These are phyloP conservation scores for Papilio demoleus DNA, from an alignment of 2,888 invertebrate species.

Conservation along the genomic window DNA sequence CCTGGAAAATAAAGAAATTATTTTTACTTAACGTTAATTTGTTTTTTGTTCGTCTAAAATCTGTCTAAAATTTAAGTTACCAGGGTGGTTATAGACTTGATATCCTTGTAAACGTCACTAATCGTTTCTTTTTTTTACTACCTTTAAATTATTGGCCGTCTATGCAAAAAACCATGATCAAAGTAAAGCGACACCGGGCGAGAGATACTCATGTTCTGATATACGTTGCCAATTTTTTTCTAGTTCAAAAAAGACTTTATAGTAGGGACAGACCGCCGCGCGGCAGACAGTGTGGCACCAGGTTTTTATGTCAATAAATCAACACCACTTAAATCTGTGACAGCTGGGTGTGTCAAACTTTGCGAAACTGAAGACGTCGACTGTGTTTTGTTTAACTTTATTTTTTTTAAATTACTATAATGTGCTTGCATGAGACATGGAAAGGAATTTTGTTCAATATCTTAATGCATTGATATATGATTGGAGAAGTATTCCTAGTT, in stretches of 20 bases:
- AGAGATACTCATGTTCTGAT: slow-evolving; percentile 56
- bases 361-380: slow-evolving; percentile 39
- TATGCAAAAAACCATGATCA: slow-evolving; percentile 55
- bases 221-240: slow-evolving; percentile 65
- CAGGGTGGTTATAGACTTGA: too few relatives aligned
- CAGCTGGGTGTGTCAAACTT: slow-evolving; percentile 40
- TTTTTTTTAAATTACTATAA: background rate
- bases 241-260: slow-evolving; percentile 59
- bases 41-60: too few relatives aligned
- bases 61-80: too few relatives aligned
- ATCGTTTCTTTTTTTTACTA: slow-evolving; percentile 11
- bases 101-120: too few relatives aligned
- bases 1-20: too few relatives aligned
- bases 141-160: background rate
- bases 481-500: too few relatives aligned
- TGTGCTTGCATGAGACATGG: background rate
- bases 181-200: slow-evolving; percentile 64
- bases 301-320: slow-evolving; percentile 66
- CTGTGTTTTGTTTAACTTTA: background rate
- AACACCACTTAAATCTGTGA: slow-evolving; percentile 50
- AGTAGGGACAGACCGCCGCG: slow-evolving; percentile 53
- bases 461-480: too few relatives aligned
- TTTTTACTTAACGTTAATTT: too few relatives aligned
- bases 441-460: too few relatives aligned
- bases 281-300: slow-evolving; percentile 75